A percentile compares a stretch with the other conserved stretches of the same genome.
Evolutionary conservation across 2,797 vertebrate genomes (phyloP).

Genomic region (Trematomus bernacchii): DNA sequence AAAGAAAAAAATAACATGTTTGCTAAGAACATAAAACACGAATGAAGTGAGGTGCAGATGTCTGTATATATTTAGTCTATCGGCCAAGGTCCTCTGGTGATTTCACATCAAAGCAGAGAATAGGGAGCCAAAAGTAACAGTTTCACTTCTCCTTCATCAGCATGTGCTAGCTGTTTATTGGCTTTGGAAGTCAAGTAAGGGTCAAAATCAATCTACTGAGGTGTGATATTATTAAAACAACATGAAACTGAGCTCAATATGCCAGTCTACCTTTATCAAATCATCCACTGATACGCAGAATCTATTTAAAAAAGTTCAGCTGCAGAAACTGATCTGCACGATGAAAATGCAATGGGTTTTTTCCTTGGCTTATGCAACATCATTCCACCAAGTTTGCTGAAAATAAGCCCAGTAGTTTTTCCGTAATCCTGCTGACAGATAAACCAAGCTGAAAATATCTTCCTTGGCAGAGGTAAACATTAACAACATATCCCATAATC

Average conservation of each 20-base stretch:
- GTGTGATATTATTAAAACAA: conserved; percentile 80
- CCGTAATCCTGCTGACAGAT: too few relatives aligned
- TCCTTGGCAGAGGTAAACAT: too few relatives aligned
- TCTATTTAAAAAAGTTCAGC: conserved; percentile 1
- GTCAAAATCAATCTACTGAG: conserved; percentile 74
- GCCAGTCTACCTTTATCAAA: conserved; percentile 37
- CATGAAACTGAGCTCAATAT: conserved; percentile 54
- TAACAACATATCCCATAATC: too few relatives aligned
- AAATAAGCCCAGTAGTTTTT: too few relatives aligned
- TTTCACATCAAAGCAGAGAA: conserved; percentile 82
- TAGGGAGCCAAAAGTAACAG: conserved; percentile 86
- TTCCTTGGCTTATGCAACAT: too few relatives aligned
- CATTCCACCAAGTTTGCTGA: too few relatives aligned
- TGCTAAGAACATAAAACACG: conserved; percentile 76
- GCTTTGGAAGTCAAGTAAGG: conserved; percentile 76
- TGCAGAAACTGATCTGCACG: not conserved
- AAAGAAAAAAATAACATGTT: conserved; percentile 68
- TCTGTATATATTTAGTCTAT: conserved; percentile 85
- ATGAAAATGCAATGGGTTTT: too few relatives aligned
- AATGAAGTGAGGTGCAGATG: conserved; percentile 73
- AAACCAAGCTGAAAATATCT: too few relatives aligned
- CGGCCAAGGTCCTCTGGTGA: conserved; percentile 71
- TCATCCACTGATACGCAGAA: conserved; percentile 2
- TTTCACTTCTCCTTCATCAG: conserved; percentile 82
- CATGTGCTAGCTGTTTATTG: conserved; percentile 83